Percentiles rank a stretch among this genome's conserved stretches.
Evolutionary conservation across 2,113 vertebrate genomes (phyloP).

Genomic region (Tetrax tetrax): DNA sequence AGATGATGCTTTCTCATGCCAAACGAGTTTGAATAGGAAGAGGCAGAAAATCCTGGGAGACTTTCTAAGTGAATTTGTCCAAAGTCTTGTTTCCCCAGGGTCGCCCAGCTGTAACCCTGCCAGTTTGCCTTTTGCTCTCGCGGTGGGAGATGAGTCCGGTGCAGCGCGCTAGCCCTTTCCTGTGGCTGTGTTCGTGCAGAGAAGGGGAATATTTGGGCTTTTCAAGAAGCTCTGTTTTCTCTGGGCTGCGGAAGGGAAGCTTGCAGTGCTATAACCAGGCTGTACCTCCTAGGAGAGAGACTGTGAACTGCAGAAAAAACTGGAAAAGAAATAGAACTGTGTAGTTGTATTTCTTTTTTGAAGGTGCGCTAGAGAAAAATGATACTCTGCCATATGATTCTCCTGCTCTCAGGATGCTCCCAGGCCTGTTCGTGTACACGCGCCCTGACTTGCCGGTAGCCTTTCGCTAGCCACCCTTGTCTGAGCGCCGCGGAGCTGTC

Average conservation of each 20-base stretch:
- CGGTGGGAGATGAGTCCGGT: fast-evolving
- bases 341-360: neutral
- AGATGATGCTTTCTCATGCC: neutral
- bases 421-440: neutral
- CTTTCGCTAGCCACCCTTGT: constrained; percentile 3
- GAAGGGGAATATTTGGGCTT: neutral
- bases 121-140: neutral
- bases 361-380: neutral
- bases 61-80: neutral
- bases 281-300: neutral
- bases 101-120: neutral
- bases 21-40: neutral
- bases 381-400: neutral
- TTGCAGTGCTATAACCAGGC: neutral
- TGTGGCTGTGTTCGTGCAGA: fast-evolving
- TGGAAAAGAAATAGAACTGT: neutral
- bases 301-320: neutral
- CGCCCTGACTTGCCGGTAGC: constrained; percentile 42
- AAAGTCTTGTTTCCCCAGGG: neutral
- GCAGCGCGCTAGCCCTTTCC: neutral
- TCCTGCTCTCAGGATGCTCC: constrained; percentile 10
- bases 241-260: neutral
- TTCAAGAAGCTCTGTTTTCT: neutral
- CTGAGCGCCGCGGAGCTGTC: neutral
- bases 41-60: neutral